Base-by-base conservation (phyloP, 2,113 vertebrate species). In the Cyanocitta stelleri region DNA sequence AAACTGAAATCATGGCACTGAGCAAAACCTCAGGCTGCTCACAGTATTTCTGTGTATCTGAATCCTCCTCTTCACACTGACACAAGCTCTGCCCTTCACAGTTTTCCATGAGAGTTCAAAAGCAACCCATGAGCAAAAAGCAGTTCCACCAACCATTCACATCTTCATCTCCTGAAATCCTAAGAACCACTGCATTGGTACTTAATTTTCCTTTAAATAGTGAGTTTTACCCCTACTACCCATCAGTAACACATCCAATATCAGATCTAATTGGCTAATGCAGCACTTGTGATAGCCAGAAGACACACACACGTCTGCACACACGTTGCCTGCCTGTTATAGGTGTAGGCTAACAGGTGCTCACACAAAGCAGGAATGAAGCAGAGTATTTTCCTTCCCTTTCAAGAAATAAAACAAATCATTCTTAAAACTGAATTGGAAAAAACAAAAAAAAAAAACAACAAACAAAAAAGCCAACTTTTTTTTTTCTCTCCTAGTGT, bases 271-370 rank as follows among this genome's bases (percentile, higher is more conserved):
- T 20, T 56, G 84, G 76, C 71, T 74, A 87, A 90, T 77, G 94
- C 87, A 93, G 75, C 80, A 77, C 87, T 80, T 73, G 69, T 77
- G 88, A 72, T 29, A 83, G n/a, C 89, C 87, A 94, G 78, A 89
- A 91, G 62, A 75, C 80, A 77, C 11, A 82, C 64, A 76, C 51
- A 54, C 0, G 1, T 51, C 73, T 85, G 91, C 83, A 93, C 44
- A 49, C 61, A 54, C 1, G 2, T 48, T 85, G 51, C 92, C 87
- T 37, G 35, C 35, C 84, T 81, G 62, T 54, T 52, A 67, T 0
- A 22, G 48, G 33, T 54, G 74, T 73, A 68, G 39, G 89, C 77
- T 66, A 87, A 82, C 1, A 27, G 81, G 58, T 67, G 55, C 75
- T 75, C 67, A 68, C 90, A 83, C 58, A 68, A 73, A 86, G 72